Base-by-base conservation (phyloP, 2,113 vertebrate genomes). In the Calidris pugnax region DNA sequence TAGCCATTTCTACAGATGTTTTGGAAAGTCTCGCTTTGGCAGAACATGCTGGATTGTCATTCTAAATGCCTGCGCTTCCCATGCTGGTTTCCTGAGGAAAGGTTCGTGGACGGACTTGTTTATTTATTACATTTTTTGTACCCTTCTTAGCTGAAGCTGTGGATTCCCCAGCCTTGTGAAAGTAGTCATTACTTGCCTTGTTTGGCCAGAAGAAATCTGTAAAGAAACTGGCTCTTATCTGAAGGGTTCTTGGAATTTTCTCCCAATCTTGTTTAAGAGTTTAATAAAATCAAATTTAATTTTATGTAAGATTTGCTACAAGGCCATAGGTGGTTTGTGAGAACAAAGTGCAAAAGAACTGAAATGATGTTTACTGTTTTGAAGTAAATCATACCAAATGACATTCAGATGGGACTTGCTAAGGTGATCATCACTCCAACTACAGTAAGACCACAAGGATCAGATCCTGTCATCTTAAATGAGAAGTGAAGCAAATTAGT, bases 1-100 rank as follows among this genome's bases (percentile, higher is more conserved):
- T 66, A 92, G 53, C 48, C 88, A 85, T 94, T 93, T 89, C 77
- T 94, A 89, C 90, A 96, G 86, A 86, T 90, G 88, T 94, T 96
- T 94, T 94, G 90, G 86, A 94, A 95, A 95, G 60, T 56, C 39
- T 93, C 28, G 73, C 60, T 86, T 90, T 95, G 95, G 90, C 90
- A 95, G 90, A 93, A 86, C 76, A 81, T n/a, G 48, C 53, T 87
- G 77, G 69, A 94, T 95, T 97, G 86, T 97, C 92, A 89, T 90
- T 93, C 76, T 94, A 81, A 97, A 93, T 95, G 90, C 64, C 80
- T 87, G 56, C 68, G 83, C 69, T 97, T 96, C 96, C 92, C 83
- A 93, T 92, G 35, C 80, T 97, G 92, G 90, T 90, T 97, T 97
- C 96, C 97, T 96, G 76, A 97, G 95, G 93, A 95, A 97, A 77